A percentile compares a stretch with the other conserved stretches of the same genome.
Conservation (phyloP, 2,797 vertebrate genomes). For the Fistularia tabacaria region DNA sequence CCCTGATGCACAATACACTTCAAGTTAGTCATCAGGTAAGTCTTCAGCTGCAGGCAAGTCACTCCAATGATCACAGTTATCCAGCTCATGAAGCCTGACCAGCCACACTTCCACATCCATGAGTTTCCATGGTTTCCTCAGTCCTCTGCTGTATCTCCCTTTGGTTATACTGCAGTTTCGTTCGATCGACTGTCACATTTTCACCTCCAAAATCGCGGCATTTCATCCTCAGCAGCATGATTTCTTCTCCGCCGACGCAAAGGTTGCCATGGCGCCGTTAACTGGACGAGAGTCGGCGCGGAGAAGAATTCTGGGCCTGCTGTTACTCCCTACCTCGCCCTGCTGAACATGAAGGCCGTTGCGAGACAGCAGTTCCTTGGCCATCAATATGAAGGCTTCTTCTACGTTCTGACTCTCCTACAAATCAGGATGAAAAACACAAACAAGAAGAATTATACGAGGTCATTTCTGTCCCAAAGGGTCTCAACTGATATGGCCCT, state of each 20-base stretch:
- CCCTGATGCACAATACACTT: too few species aligned
- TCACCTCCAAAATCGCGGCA: neutral
- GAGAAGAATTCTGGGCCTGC: slow-evolving; percentile 39
- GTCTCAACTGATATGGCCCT: too few species aligned
- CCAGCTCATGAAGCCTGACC: too few species aligned
- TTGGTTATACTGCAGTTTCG: neutral
- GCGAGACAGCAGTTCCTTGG: slow-evolving; percentile 64
- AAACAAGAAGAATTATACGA: neutral
- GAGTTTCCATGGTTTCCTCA: neutral
- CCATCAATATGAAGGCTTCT: slow-evolving; percentile 70
- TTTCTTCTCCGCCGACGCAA: slow-evolving; percentile 55
- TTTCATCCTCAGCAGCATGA: slow-evolving; percentile 53
- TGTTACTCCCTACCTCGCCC: neutral
- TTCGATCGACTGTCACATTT: neutral
- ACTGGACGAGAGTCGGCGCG: slow-evolving; percentile 52
- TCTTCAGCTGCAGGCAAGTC: too few species aligned
- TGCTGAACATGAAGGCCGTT: slow-evolving; percentile 61
- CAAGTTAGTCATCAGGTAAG: too few species aligned
- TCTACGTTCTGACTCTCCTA: slow-evolving; percentile 70
- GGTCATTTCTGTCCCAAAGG: too few species aligned
- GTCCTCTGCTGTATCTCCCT: neutral
- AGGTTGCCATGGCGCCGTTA: neutral
- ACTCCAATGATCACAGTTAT: too few species aligned
- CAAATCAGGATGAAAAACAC: neutral
- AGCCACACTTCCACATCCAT: neutral